Percentiles rank a stretch among this genome's conserved stretches.
phyloP scores from a whole-genome alignment of 2,797 vertebrate species.

The Phalanger gymnotis region DNA sequence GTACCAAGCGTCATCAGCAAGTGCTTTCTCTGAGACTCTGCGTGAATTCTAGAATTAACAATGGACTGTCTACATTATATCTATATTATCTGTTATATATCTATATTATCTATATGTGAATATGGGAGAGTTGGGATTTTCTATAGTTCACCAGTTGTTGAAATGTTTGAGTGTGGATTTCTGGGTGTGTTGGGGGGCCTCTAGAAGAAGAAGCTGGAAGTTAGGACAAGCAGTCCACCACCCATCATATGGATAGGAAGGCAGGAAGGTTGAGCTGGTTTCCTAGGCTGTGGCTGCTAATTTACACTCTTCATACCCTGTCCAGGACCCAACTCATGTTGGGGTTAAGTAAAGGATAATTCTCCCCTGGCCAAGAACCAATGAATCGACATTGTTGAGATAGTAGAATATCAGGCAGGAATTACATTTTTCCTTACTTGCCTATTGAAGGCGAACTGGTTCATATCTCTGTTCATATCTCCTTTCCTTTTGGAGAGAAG shows the following conservation, averaged over 20 bases:
- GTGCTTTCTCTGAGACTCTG: neutral
- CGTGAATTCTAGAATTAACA: neutral
- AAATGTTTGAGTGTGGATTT: neutral
- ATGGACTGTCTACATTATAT: neutral
- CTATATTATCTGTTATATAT: too few relatives aligned
- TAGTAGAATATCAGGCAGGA: neutral
- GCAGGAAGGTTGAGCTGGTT: neutral
- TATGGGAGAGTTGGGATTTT: neutral
- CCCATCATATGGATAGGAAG: neutral
- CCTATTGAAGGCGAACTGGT: neutral
- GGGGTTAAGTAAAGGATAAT: neutral
- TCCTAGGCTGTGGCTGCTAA: neutral
- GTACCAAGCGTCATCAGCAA: neutral
- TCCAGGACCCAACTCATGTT: neutral
- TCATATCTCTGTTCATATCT: neutral
- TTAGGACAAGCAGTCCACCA: neutral
- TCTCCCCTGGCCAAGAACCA: neutral
- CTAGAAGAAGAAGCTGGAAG: neutral
- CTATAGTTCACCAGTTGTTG: neutral
- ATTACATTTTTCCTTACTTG: neutral
- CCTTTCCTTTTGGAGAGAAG: neutral
- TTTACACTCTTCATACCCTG: neutral
- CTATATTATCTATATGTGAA: too few relatives aligned
- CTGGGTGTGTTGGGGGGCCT: neutral
- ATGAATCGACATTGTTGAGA: neutral